phyloP scores from a whole-genome alignment of 2,113 vertebrate species.

The Lipophrys pholis region DNA sequence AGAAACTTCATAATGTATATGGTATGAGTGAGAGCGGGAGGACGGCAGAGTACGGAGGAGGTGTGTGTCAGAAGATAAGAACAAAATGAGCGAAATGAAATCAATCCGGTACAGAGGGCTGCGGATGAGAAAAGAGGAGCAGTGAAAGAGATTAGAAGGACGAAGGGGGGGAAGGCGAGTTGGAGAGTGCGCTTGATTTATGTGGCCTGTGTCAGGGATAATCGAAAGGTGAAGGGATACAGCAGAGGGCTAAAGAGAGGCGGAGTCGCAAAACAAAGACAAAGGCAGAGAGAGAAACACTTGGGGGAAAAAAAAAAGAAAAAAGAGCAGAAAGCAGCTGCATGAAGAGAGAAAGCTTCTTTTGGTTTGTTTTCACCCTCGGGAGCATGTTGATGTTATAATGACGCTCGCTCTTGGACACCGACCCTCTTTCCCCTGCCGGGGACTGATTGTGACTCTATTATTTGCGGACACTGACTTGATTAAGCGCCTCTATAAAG shows the following conservation, averaged over 20 bases:
- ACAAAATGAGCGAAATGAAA: constrained; percentile 50
- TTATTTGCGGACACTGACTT: background rate
- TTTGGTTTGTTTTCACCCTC: constrained; percentile 4
- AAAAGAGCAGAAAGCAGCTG: background rate
- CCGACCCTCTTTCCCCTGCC: too few species aligned
- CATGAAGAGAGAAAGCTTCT: constrained; percentile 5
- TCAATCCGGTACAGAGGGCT: constrained; percentile 29
- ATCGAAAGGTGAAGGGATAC: constrained; percentile 68
- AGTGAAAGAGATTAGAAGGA: constrained; percentile 43
- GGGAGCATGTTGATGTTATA: constrained; percentile 3
- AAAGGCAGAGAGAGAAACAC: background rate
- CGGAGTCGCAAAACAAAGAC: constrained; percentile 8
- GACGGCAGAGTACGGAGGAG: constrained; percentile 19
- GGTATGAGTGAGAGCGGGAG: constrained; percentile 3
- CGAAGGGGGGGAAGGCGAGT: constrained; percentile 22
- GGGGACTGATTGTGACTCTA: constrained; percentile 9
- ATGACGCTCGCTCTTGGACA: constrained; percentile 14
- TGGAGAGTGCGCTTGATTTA: constrained; percentile 59
- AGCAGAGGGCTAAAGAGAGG: constrained; percentile 31
- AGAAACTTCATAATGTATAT: background rate
- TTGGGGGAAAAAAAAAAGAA: constrained; percentile 10
- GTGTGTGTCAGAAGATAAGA: constrained; percentile 47
- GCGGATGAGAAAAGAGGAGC: constrained; percentile 20
- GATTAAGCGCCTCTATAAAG: constrained; percentile 25
- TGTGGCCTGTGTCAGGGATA: constrained; percentile 54